Evolutionary conservation across 2,113 vertebrate species (phyloP), one percentile per base, ranked within the genome.

Genomic region (Dendrocopos noguchii): DNA sequence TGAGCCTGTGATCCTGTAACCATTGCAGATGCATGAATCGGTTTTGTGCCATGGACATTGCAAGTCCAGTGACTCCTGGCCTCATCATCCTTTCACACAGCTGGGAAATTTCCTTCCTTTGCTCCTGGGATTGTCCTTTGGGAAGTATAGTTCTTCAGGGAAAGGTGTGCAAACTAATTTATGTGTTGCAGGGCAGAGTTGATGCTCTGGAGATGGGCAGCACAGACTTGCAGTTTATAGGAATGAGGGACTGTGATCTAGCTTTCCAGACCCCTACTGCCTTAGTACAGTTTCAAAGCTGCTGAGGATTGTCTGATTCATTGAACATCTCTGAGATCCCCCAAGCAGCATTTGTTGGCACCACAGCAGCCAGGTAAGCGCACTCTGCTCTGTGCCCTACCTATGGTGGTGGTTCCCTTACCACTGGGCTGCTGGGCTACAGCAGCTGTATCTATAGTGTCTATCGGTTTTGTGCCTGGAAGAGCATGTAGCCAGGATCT

Each of bases 361-460:
- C 25, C 29, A 44, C 29, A 44, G 50, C 9, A 65, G 11, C 57
- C 64, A 34, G 5, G 12, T 56, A 39, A 65, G 28, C 3, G 34
- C 18, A 7, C 34, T n/a, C 34, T 20, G 3, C 56, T 18, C 6
- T 9, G 6, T 65, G 50, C 16, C 31, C 22, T 33, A 6, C 31
- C 31, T 12, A 12, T 29, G 22, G 12, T 11, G 24, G 25, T 4
- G 7, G 20, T 61, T 42, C 12, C 14, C 52, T 59, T 22, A 8
- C 33, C 13, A 21, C 65, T 11, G 29, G 3, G n/a, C n/a, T n/a
- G 64, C 12, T 2, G 7, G 15, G 66, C 36, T n/a, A 22, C 12
- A 63, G 61, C 18, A 56, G 7, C 46, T 61, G 0, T 20, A 12
- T 5, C 33, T 44, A 34, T 4, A 31, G 15, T 0, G 2, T 5